Base-by-base conservation (phyloP, 1,140 invertebrate genomes). In the Notospermus geniculatus region DNA sequence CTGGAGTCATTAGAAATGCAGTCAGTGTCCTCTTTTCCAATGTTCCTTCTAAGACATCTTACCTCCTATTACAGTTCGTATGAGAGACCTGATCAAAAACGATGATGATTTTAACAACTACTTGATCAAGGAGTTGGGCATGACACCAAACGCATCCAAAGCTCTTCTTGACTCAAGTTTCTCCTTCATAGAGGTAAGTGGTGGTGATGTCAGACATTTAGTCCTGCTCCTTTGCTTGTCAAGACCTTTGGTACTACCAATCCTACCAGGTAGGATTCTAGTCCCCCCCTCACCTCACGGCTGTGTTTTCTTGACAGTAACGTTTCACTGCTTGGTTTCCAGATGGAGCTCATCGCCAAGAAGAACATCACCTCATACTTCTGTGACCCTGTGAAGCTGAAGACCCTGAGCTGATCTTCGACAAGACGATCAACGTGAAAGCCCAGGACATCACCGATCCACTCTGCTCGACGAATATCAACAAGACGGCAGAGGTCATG, bases 41-140 rank as follows among this genome's bases (percentile, higher is more conserved):
- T n/a, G n/a, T n/a, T 36, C 32, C 32, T 36, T 36, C 32, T 36
- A 50, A 50, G 4, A 5, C 25, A 50, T 27, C 25, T 23, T 50
- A 7, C n/a, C 46, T 50, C 46, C 19, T 29, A 17, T 67, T 67
- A 28, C 68, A 76, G 75, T 74, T 41, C 32, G 65, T 19, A 64
- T 77, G 2, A 66, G 59, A 22, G 69, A 74, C 53, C 52, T 77
- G 15, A 27, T 72, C 25, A 72, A 72, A 39, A 61, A 73, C 27
- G 56, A 65, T 17, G 57, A 22, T 11, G 52, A 29, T 0, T 64
- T 75, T 23, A 58, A 55, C 4, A 30, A 61, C 2, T 75, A 70
- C 59, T 54, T 77, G 62, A 69, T 63, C 1, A 29, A 70, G 1
- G 46, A 63, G 0, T 25, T 77, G 4, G 60, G 57, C 7, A 56